These are phyloP conservation scores for Hirtodrosophila alboralis DNA, from an alignment of 2,888 invertebrate genomes.

Conservation along the genomic window DNA sequence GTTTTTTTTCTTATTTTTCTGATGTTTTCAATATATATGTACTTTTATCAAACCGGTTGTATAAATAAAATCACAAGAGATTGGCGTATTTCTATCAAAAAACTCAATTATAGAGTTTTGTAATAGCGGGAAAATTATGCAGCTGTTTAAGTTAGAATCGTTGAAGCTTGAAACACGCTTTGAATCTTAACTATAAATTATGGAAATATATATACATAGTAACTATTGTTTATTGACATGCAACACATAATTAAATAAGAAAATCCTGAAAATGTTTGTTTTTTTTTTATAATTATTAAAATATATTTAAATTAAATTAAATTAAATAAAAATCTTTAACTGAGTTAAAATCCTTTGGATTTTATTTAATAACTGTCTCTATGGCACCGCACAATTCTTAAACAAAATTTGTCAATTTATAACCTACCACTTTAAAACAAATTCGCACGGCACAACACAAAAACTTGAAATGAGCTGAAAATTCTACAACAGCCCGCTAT, in stretches of 20 bases:
- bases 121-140: constrained; percentile 40
- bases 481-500: constrained; percentile 68
- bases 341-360: too few species aligned
- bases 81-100: constrained; percentile 23
- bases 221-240: constrained; percentile 37
- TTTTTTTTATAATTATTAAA: constrained; percentile 4
- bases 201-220: constrained; percentile 13
- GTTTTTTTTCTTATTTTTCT: constrained; percentile 26
- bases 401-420: not conserved
- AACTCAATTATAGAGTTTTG: constrained; percentile 54
- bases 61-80: constrained; percentile 52
- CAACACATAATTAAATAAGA: constrained; percentile 24
- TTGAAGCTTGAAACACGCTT: constrained; percentile 52
- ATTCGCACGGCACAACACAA: constrained; percentile 50
- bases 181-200: constrained; percentile 12
- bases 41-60: constrained; percentile 63
- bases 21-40: constrained; percentile 34
- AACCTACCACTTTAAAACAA: constrained; percentile 50
- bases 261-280: constrained; percentile 19
- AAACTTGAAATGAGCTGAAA: constrained; percentile 73
- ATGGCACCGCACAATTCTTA: constrained; percentile 24
- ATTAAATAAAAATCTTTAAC: too few species aligned
- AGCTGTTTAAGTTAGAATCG: constrained; percentile 12
- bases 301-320: too few species aligned
- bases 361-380: not conserved